Evolutionary conservation across 1,140 invertebrate genomes (phyloP), one percentile per base, ranked within the genome.

Genomic region (Cheumatopsyche charites): DNA sequence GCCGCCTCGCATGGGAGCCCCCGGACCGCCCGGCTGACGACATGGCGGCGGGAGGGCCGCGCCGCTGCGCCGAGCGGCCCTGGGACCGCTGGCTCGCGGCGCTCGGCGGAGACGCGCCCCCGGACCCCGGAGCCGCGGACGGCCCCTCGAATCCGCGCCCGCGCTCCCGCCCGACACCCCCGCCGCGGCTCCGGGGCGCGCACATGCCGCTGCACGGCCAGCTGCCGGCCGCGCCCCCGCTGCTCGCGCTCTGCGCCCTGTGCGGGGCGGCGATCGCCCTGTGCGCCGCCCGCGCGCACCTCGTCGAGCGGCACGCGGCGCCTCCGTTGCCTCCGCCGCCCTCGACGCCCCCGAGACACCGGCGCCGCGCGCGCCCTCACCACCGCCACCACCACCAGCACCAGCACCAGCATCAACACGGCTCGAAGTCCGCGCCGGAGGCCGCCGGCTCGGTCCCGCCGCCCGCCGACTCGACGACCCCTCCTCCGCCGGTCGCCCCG

Each of bases 161-260:
- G n/a, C n/a, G n/a, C n/a, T n/a, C n/a, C n/a, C n/a, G n/a, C n/a
- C n/a, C n/a, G n/a, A n/a, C 62, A 75, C 13, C 80, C 79, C 55
- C 79, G 79, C 7, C 80, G 80, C 75, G 79, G 80, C 13, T 79
- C 80, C 71, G 52, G 65, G 0, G 77, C 62, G 79, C 81, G 29
- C 78, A 75, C 75, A 88, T 88, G 80, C 77, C 55, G 1, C 82
- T 89, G 15, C 88, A 88, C 78, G 87, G 88, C 55, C 84, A 88
- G 75, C 88, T 87, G 74, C 88, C 88, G 41, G 87, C 88, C 77
- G 85, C 86, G 78, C 88, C 89, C 80, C 83, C 83, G 71, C 85
- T 89, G 77, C 86, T 87, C 41, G 87, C 88, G 13, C 85, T 89
- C 76, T 89, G 88, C 79, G 86, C 88, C 79, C 85, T 87, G 82